Base-by-base conservation (phyloP, 2,797 vertebrate genomes). In the Silurus lanzhouensis region DNA sequence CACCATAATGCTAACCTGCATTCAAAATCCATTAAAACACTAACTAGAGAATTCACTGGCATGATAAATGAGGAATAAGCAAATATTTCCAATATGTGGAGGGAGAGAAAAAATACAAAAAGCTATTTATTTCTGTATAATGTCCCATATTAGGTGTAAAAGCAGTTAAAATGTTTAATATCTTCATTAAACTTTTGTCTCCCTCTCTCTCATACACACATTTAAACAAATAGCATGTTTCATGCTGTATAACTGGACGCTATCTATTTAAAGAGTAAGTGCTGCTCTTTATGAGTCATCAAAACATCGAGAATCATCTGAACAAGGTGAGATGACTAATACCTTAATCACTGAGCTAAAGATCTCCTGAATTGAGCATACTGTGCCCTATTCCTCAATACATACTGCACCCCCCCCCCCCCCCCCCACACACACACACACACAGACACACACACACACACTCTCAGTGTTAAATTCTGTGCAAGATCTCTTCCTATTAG, bases 21-120 rank as follows among this genome's bases (percentile, higher is more conserved):
- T 82, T 46, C 27, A 38, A 71, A 82, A 82, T 46, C 27, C 55
- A 82, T 71, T 72, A 83, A 71, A 74, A 70, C 57, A 7, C 68
- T 52, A 55, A 75, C 17, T 17, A 15, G 72, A 57, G 48, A 55
- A 75, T 27, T 57, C 14, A 57, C n/a, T 57, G 72, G 72, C 14
- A 55, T 57, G 52, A 27, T 27, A 55, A 55, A 55, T 75, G 13
- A 25, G 14, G 14, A 57, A 55, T 57, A 57, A 55, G 6, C n/a
- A 48, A 75, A 27, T 75, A 27, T 25, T 12, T 75, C n/a, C 14
- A 57, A n/a, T 14, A 74, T 74, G 22, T 46, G 46, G 1, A 38
- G 38, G 38, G 38, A 48, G 46, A 52, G n/a, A 71, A 46, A 46
- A 71, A n/a, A 52, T 5, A 6, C 6, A n/a, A 72, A n/a, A 72